Evolutionary conservation across 2,797 vertebrate genomes (phyloP).

Genomic region (Bryconaethiops microstoma): DNA sequence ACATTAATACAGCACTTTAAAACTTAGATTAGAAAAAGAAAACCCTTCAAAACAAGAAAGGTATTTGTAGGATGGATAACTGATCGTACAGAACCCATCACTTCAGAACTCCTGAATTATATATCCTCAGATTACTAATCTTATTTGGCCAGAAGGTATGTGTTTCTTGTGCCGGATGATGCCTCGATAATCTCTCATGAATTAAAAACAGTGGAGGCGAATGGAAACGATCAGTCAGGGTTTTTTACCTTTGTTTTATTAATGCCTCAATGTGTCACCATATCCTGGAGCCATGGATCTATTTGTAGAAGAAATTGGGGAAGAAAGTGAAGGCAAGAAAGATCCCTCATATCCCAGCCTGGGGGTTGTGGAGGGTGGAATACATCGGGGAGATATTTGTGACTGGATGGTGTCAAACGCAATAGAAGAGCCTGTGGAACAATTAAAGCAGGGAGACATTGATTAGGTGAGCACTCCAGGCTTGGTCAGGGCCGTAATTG

Average conservation of each 20-base stretch:
- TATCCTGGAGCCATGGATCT: slow-evolving; percentile 66
- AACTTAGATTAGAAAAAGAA: slow-evolving; percentile 72
- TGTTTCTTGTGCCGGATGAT: slow-evolving; percentile 68
- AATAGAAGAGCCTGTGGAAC: slow-evolving; percentile 74
- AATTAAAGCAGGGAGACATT: slow-evolving; percentile 78
- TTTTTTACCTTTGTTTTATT: slow-evolving; percentile 68
- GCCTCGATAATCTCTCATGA: slow-evolving; percentile 83
- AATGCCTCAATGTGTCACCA: slow-evolving; percentile 73
- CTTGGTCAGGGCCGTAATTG: slow-evolving; percentile 75
- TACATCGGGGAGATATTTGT: slow-evolving; percentile 40
- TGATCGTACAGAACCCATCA: slow-evolving; percentile 68
- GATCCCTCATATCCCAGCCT: slow-evolving; percentile 50
- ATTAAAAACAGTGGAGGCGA: slow-evolving; percentile 82
- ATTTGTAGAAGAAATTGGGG: slow-evolving; percentile 62
- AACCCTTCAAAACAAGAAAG: slow-evolving; percentile 71
- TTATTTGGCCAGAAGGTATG: slow-evolving; percentile 71
- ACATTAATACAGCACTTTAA: slow-evolving; percentile 77
- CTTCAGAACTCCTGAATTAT: slow-evolving; percentile 77
- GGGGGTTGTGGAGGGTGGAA: slow-evolving; percentile 22
- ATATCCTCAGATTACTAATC: slow-evolving; percentile 76
- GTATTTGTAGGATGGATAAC: slow-evolving; percentile 67
- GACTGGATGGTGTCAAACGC: slow-evolving; percentile 63
- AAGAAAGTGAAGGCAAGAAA: slow-evolving; percentile 52
- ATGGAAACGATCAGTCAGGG: slow-evolving; percentile 53
- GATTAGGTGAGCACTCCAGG: slow-evolving; percentile 73